Conservation (phyloP, 2,797 vertebrate genomes). For the Diplodus puntazzo region DNA sequence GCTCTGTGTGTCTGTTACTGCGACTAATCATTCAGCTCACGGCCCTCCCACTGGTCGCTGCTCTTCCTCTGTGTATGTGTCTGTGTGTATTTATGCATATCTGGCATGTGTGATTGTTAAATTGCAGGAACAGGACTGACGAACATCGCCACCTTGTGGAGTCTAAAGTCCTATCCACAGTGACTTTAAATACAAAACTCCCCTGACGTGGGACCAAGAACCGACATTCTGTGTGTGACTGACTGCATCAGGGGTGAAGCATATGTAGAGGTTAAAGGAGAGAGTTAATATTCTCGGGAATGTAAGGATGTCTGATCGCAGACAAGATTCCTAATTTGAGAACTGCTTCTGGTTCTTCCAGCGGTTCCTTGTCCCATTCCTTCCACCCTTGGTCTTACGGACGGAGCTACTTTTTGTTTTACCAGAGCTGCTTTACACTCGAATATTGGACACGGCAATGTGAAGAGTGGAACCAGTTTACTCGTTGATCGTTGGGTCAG, state of each 20-base stretch:
- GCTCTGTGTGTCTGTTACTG: constrained; percentile 21
- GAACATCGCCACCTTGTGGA: constrained; percentile 67
- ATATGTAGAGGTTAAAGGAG: constrained; percentile 21
- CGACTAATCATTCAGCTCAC: background rate
- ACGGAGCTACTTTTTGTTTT: constrained; percentile 55
- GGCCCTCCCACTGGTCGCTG: constrained; percentile 17
- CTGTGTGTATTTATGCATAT: constrained; percentile 35
- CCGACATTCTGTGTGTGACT: constrained; percentile 25
- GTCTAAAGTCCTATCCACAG: constrained; percentile 47
- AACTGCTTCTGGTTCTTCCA: constrained; percentile 33
- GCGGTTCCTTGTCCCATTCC: constrained; percentile 71
- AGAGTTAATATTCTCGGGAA: constrained; percentile 26
- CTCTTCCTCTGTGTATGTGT: constrained; percentile 26
- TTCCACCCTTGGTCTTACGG: constrained; percentile 74
- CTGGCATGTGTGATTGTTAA: constrained; percentile 37
- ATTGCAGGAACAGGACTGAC: constrained; percentile 49
- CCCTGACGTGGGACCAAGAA: constrained; percentile 81
- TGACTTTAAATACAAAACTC: constrained; percentile 50
- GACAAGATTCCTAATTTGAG: constrained; percentile 9
- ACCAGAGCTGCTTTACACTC: constrained; percentile 70
- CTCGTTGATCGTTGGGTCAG: background rate
- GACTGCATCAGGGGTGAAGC: constrained; percentile 16
- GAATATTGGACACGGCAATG: constrained; percentile 38
- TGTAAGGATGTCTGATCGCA: constrained; percentile 34
- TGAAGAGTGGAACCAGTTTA: constrained; percentile 66